Evolutionary conservation across 2,797 vertebrate species (phyloP).

Genomic region (Melanitta fusca): DNA sequence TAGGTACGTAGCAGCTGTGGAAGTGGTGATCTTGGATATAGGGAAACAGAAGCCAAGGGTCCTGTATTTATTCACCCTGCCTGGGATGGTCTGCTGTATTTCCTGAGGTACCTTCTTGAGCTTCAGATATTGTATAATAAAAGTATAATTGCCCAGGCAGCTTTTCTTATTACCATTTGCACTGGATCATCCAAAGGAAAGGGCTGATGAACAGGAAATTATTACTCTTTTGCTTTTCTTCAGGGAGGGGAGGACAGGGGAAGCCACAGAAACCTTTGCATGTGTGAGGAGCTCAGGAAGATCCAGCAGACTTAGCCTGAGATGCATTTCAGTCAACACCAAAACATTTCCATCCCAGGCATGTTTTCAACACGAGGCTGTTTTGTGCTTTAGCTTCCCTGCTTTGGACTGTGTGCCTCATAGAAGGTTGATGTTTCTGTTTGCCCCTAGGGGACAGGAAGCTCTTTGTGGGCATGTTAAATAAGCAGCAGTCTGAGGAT

Average conservation of each 20-base stretch:
- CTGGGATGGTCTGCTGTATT: not conserved
- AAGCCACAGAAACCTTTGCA: not conserved
- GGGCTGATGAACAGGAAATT: not conserved
- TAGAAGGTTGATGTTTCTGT: constrained; percentile 76
- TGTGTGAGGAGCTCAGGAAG: not conserved
- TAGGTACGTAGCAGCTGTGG: not conserved
- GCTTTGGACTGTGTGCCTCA: constrained; percentile 28
- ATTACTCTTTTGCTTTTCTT: not conserved
- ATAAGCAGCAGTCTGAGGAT: constrained; percentile 99
- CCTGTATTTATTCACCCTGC: not conserved
- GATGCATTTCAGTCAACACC: not conserved
- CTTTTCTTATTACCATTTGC: not conserved
- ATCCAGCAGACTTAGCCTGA: not conserved
- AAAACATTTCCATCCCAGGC: not conserved
- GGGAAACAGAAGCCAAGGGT: not conserved
- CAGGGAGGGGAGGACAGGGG: not conserved
- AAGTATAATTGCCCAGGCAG: not conserved
- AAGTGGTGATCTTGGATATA: not conserved
- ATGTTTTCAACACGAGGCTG: not conserved
- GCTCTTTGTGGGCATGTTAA: constrained; percentile 99
- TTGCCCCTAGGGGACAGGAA: constrained; percentile 98
- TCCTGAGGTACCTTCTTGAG: not conserved
- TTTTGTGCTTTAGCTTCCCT: not conserved
- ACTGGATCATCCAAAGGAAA: not conserved
- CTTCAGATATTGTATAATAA: not conserved